These are phyloP conservation scores for Heliothis peltigera DNA, from an alignment of 2,888 invertebrate species.

Conservation along the genomic window DNA sequence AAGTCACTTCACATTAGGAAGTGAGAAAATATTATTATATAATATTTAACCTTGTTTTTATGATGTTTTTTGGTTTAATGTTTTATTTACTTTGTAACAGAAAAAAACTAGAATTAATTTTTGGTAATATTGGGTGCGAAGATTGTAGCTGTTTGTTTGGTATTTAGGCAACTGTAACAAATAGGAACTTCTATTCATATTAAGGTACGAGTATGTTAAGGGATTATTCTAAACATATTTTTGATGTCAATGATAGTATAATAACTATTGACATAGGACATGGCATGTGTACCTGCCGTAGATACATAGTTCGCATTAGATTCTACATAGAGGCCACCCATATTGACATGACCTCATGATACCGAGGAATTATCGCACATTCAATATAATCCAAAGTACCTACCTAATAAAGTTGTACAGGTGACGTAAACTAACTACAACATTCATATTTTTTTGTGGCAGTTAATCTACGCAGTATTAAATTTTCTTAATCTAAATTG, in stretches of 20 bases:
- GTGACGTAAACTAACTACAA: neutral
- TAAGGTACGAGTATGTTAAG: too few species aligned
- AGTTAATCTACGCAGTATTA: neutral
- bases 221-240: too few species aligned
- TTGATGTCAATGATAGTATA: too few species aligned
- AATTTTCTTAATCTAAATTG: too few species aligned
- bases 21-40: neutral
- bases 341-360: slow-evolving; percentile 4
- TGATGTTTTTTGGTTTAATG: neutral
- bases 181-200: too few species aligned
- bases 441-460: neutral
- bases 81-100: neutral
- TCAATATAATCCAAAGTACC: neutral
- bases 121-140: neutral
- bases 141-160: neutral
- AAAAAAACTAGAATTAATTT: neutral
- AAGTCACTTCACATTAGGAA: neutral
- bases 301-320: neutral
- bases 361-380: slow-evolving; percentile 1
- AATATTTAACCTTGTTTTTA: neutral
- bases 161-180: too few species aligned
- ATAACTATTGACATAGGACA: too few species aligned
- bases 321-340: neutral
- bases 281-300: neutral
- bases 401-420: neutral